Conservation (phyloP, 2,888 invertebrate species). For the Ganaspis brasiliensis region DNA sequence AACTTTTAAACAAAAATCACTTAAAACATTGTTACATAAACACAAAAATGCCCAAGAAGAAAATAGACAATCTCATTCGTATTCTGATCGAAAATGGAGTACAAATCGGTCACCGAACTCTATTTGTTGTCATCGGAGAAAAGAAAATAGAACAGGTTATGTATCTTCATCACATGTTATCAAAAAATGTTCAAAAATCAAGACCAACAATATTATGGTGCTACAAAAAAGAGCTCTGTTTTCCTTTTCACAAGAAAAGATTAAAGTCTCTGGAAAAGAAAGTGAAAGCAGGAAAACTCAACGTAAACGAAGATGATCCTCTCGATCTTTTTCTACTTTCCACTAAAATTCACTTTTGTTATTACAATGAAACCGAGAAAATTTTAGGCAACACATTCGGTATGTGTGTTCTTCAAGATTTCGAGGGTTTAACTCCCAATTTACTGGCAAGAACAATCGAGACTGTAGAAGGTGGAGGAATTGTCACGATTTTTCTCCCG, state of each 20-base stretch:
- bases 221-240: constrained; percentile 91
- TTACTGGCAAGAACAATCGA: constrained; percentile 97
- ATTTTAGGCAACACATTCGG: constrained; percentile 99
- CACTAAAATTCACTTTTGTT: constrained; percentile 97
- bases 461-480: constrained; percentile 98
- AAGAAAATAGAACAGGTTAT: constrained; percentile 97
- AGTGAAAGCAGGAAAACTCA: constrained; percentile 92
- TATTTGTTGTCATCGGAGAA: constrained; percentile 97
- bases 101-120: constrained; percentile 92
- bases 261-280: constrained; percentile 92
- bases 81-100: constrained; percentile 99
- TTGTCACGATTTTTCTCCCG: constrained; percentile 93
- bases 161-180: constrained; percentile 97
- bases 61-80: constrained; percentile 97
- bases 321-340: constrained; percentile 98
- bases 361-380: constrained; percentile 98
- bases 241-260: constrained; percentile 92
- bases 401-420: constrained; percentile 97
- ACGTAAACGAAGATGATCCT: constrained; percentile 96
- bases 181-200: constrained; percentile 96
- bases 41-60: constrained; percentile 94
- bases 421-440: constrained; percentile 99
- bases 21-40: too few relatives aligned
- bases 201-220: constrained; percentile 98
- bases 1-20: too few relatives aligned